Conservation (phyloP, 2,797 vertebrate genomes). For the Paratrypauchen microcephalus region DNA sequence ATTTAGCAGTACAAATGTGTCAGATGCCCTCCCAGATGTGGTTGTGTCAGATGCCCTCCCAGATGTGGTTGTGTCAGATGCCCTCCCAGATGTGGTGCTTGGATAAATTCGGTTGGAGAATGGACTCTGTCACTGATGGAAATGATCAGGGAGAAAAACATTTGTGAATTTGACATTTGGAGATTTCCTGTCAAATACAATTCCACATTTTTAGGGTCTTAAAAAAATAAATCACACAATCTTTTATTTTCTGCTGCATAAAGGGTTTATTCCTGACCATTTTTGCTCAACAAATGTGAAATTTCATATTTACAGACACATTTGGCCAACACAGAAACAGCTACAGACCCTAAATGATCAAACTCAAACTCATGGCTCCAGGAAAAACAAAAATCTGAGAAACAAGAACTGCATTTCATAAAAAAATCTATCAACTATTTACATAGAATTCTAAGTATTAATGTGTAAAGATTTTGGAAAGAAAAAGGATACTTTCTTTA, state of each 20-base stretch:
- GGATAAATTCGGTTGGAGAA: no score
- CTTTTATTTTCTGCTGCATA: background rate
- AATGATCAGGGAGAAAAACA: no score
- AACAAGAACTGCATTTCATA: background rate
- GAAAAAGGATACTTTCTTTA: background rate
- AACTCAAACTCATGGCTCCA: no score
- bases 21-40: no score
- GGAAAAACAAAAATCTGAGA: background rate
- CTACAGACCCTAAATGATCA: background rate
- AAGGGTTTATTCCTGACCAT: background rate
- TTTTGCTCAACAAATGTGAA: background rate
- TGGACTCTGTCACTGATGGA: no score
- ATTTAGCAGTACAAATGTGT: no score
- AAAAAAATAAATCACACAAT: background rate
- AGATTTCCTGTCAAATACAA: no score
- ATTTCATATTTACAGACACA: background rate
- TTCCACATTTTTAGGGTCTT: no score
- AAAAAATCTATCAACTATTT: conserved; percentile 3
- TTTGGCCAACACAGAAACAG: background rate
- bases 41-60: no score
- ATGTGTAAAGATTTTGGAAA: background rate
- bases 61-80: no score
- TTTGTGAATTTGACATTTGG: no score
- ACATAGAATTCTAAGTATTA: background rate
- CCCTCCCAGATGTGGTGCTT: no score